Base-by-base conservation (phyloP, 2,113 vertebrate species). In the Centropus bengalensis region DNA sequence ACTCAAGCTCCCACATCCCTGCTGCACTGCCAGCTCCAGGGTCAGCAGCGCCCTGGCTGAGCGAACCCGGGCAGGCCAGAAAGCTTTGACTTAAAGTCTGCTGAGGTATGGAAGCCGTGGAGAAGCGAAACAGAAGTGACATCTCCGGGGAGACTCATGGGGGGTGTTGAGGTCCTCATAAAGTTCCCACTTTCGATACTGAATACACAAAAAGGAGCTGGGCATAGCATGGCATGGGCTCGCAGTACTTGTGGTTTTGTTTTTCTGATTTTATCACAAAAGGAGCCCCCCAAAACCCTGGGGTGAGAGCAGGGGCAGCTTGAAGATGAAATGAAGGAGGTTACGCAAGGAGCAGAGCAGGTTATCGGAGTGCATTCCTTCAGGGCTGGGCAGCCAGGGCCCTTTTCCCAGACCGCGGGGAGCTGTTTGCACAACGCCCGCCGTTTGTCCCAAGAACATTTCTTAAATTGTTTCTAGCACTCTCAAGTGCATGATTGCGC, bases 401-500 rank as follows among this genome's bases (percentile, higher is more conserved):
- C 82, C 60, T 89, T 94, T 86, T 33, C 85, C 24, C 91, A 44
- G 56, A 18, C 14, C 88, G 63, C 0, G 9, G 7, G 24, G 88
- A 78, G 64, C 88, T 97, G 95, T 97, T 96, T 97, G 95, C 94
- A 91, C 91, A 96, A 94, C 2, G 7, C 89, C 91, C 16, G 30
- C 51, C 4, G 7, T 47, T 86, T 60, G 32, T 33, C 85, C 80
- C 82, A 28, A 75, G 93, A 74, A 97, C 95, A 96, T 96, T 96
- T 86, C 95, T 97, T 71, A 81, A 95, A 96, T 97, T 95, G 95
- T 97, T 96, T 91, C 76, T 52, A 94, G 91, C 82, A 17, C 90
- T 96, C 92, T 96, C 64, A 26, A 97, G 96, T 88, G 69, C 10
- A 0, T n/a, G 82, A 52, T 4, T 90, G 91, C 68, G 88, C 89